These are phyloP conservation scores for Ophion obscuratus DNA, from an alignment of 2,888 invertebrate genomes.

Conservation along the genomic window DNA sequence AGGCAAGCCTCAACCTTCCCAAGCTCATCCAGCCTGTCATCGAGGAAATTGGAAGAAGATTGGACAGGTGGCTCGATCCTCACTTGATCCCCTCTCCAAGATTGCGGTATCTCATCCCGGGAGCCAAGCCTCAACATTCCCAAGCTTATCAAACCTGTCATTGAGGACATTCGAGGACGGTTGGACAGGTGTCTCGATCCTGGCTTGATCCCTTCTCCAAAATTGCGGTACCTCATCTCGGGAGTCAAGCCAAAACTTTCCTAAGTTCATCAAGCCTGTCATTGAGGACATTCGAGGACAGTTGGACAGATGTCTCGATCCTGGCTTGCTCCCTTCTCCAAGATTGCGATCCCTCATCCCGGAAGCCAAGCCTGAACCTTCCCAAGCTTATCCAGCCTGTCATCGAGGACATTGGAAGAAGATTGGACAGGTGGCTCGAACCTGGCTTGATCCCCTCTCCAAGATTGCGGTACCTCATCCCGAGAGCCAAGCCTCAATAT, in stretches of 20 bases:
- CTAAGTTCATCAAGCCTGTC: background rate
- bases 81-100: too few species aligned
- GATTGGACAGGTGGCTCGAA: background rate
- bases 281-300: too few species aligned
- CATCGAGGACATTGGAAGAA: background rate
- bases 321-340: background rate
- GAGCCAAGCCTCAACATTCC: background rate
- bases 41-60: background rate
- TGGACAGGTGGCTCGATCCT: too few species aligned
- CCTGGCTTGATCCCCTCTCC: background rate
- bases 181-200: background rate
- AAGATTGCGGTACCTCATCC: background rate
- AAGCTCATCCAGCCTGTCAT: background rate
- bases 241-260: background rate
- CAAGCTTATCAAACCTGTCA: background rate
- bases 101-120: too few species aligned
- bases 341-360: background rate
- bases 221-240: background rate
- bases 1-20: background rate
- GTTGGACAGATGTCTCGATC: background rate
- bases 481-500: background rate
- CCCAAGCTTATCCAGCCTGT: background rate
- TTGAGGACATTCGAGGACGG: background rate
- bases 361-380: background rate
- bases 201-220: background rate